Percentiles rank a stretch among this genome's conserved stretches.
These are phyloP conservation scores for Pomphorhynchus laevis DNA, from an alignment of 1,140 invertebrate genomes.

Conservation along the genomic window DNA sequence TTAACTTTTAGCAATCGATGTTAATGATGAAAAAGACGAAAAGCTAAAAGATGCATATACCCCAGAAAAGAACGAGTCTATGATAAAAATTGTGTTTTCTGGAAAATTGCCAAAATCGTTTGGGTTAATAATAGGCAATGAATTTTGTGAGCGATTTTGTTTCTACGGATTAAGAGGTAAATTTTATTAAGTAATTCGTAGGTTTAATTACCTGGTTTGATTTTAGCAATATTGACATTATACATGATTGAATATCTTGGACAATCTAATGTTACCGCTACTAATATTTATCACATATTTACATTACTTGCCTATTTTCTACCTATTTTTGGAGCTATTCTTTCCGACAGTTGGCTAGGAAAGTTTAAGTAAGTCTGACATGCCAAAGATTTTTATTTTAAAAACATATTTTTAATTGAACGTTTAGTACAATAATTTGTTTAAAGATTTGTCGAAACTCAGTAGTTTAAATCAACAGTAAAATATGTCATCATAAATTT, in stretches of 20 bases:
- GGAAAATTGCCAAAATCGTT: too few relatives aligned
- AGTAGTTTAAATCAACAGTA: too few relatives aligned
- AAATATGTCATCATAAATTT: too few relatives aligned
- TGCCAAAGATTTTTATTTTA: conserved; percentile 2
- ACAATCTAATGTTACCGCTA: conserved; percentile 31
- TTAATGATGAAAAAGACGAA: too few relatives aligned
- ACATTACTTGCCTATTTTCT: conserved; percentile 43
- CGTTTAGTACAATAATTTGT: too few relatives aligned
- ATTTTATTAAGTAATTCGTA: conserved; percentile 15
- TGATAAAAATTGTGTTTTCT: too few relatives aligned
- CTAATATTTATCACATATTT: conserved; percentile 43
- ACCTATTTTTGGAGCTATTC: conserved; percentile 42
- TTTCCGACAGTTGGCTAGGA: conserved; percentile 50
- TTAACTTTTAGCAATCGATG: too few relatives aligned
- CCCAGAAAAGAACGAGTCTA: too few relatives aligned
- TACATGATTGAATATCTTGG: conserved; percentile 29
- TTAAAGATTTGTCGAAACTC: too few relatives aligned
- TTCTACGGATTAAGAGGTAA: conserved; percentile 77
- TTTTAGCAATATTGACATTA: conserved; percentile 39
- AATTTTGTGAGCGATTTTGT: conserved; percentile 73
- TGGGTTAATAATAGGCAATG: conserved; percentile 70
- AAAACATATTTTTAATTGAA: conserved; percentile 1
- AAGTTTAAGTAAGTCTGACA: conserved; percentile 30
- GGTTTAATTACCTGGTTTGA: background rate
- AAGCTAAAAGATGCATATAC: too few relatives aligned